Base-by-base conservation (phyloP, 2,797 vertebrate species). In the Molothrus ater region DNA sequence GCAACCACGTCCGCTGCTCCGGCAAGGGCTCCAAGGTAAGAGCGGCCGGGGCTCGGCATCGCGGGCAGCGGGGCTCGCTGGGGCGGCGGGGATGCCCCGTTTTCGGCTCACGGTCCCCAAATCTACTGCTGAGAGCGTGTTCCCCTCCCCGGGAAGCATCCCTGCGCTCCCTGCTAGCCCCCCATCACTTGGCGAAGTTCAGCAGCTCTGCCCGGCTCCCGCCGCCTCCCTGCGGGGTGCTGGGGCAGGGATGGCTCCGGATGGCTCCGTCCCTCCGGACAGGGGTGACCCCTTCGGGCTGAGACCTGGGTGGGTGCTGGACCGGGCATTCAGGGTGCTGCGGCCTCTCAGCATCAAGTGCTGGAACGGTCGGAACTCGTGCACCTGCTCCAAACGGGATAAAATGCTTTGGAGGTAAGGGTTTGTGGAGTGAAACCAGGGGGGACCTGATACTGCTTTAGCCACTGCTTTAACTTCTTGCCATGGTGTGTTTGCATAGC, bases 1-100 rank as follows among this genome's bases (percentile, higher is more conserved):
- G 98, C 42, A 99, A 99, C 51, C 98, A 98, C 70, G 99, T 99
- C 90, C 98, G 99, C 87, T 99, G 99, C 74, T 97, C 98, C 60
- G 65, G 97, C 93, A 99, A 99, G 60, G 98, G 98, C 70, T 98
- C 98, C 36, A 99, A 99, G 99, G 99, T 99, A 98, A 98, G 98
- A 71, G 3, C 34, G 32, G 32, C 61, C 36, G 73, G 13, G 54
- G 18, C 2, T 65, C 12, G 2, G 68, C 36, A 7, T n/a, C 18
- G 78, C n/a, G 32, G 80, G 21, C 31, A 45, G 70, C 53, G 56
- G 48, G 47, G 50, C 54, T 75, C 15, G 24, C 43, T 3, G 82
- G 54, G 57, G 25, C 53, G 7, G 24, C 2, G 7, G 51, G 24
- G 4, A 17, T 53, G 19, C 28, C 26, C n/a, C 10, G 14, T 26